Base-by-base conservation (phyloP, 2,888 invertebrate species). In the Herminia tarsipennalis region DNA sequence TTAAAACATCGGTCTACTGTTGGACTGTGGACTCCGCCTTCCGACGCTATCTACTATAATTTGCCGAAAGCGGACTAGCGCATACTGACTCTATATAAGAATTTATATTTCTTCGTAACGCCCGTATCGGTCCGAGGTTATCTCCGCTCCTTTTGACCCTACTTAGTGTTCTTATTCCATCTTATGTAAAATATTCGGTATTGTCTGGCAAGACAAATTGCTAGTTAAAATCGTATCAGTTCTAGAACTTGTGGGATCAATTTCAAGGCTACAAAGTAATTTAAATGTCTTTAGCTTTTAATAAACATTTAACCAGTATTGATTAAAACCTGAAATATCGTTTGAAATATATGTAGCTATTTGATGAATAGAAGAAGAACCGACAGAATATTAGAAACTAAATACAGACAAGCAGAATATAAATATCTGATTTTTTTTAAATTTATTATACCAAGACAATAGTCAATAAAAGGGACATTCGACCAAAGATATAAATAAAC, bases 121-220 rank as follows among this genome's bases (percentile, higher is more conserved):
- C 18, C 45, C 10, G 20, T 38, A 44, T 50, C 34, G 40, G 27
- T 30, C 17, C n/a, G 30, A 28, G 42, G 47, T 48, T 65, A 56
- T 53, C 48, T 42, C 17, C 39, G 39, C 43, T n/a, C n/a, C n/a
- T 43, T 46, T 50, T 34, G 42, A 49, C 49, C 44, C 55, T 14
- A 41, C 44, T 42, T 45, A 55, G 40, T 41, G 18, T 53, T 20
- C 53, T 47, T 40, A 56, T 53, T 48, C 34, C 33, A 58, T 61
- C 59, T 50, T 58, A 53, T 58, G 59, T 44, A 63, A 60, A 57
- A 54, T 54, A 58, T 57, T 41, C 39, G 47, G 46, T 47, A 63
- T 58, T 45, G 40, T 39, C 46, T 43, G 24, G 37, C 46, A 49
- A 62, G 60, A 64, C 46, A 64, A 59, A 59, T 64, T 46, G 51